Evolutionary conservation across 2,888 invertebrate genomes (phyloP).

Genomic region (Habroteleia sp.): DNA sequence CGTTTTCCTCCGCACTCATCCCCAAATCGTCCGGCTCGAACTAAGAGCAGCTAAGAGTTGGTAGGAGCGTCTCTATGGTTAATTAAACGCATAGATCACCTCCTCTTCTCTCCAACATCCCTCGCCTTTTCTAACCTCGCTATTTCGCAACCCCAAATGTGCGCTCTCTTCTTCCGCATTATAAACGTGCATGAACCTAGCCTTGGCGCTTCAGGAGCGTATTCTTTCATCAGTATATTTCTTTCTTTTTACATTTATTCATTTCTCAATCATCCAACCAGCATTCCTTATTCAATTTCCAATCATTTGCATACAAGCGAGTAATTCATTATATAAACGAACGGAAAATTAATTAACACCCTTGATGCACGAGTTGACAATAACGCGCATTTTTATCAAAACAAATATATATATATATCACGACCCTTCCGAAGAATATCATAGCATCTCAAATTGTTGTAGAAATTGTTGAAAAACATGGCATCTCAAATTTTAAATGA

Average conservation of each 20-base stretch:
- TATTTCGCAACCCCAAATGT: constrained; percentile 62
- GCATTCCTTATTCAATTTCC: constrained; percentile 34
- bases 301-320: background rate
- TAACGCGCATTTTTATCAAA: no score
- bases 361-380: no score
- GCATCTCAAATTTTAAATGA: no score
- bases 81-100: constrained; percentile 81
- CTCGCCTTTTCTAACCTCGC: constrained; percentile 47
- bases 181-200: constrained; percentile 66
- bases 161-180: constrained; percentile 67
- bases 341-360: no score
- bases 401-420: no score
- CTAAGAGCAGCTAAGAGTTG: constrained; percentile 77
- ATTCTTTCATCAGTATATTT: constrained; percentile 26
- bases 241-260: constrained; percentile 19
- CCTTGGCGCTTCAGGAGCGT: constrained; percentile 64
- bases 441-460: no score
- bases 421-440: no score
- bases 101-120: constrained; percentile 65
- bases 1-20: constrained; percentile 63
- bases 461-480: no score
- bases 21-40: constrained; percentile 71
- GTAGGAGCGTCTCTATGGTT: constrained; percentile 79
- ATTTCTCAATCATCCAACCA: constrained; percentile 7
- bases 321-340: background rate